Evolutionary conservation across 2,888 invertebrate species (phyloP).

Genomic region (Pristionchus japonicus): DNA sequence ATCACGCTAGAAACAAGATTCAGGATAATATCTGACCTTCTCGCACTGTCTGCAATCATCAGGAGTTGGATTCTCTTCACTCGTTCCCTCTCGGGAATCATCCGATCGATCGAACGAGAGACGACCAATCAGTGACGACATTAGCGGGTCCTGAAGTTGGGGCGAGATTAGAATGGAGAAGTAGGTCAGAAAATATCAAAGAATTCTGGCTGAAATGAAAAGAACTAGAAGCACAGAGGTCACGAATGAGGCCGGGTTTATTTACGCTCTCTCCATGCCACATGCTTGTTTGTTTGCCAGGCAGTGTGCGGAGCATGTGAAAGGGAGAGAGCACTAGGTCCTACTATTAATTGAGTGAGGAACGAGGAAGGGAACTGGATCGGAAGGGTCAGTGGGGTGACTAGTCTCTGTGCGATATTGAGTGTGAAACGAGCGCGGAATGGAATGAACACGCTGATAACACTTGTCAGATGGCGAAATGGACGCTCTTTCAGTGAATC

Average conservation of each 20-base stretch:
- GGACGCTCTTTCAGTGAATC: neutral
- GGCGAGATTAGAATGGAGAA: too few relatives aligned
- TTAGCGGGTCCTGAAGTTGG: constrained; percentile 7
- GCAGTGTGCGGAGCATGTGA: neutral
- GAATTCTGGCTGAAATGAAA: too few relatives aligned
- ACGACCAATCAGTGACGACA: constrained; percentile 22
- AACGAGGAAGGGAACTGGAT: neutral
- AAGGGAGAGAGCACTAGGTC: neutral
- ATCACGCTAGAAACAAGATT: too few relatives aligned
- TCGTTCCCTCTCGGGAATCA: neutral
- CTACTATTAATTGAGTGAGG: neutral
- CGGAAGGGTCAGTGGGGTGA: neutral
- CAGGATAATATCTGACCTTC: neutral
- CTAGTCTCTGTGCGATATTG: neutral
- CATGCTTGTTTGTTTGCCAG: neutral
- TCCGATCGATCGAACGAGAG: neutral
- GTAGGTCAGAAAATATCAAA: too few relatives aligned
- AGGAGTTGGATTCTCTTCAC: neutral
- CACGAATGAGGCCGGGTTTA: too few relatives aligned
- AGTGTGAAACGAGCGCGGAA: neutral
- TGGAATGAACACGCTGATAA: constrained; percentile 26
- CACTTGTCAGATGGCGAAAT: neutral
- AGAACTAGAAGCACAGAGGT: too few relatives aligned
- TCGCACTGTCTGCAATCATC: constrained; percentile 6
- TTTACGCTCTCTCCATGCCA: too few relatives aligned